Conservation (phyloP, 2,797 vertebrate genomes). For the Lagorchestes hirsutus region DNA sequence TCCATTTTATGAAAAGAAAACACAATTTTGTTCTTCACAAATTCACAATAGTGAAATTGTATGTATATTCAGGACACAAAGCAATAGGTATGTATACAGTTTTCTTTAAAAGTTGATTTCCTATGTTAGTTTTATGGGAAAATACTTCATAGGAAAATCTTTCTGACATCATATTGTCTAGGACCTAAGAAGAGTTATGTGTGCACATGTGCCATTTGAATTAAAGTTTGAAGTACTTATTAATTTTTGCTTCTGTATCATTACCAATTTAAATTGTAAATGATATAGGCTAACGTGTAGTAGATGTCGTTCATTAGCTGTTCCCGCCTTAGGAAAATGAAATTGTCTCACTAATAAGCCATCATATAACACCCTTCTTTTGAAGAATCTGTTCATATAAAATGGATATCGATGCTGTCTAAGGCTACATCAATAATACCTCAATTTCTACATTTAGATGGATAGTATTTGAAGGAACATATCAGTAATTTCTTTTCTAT, state of each 20-base stretch:
- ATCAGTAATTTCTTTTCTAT: background rate
- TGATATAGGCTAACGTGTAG: background rate
- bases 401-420: background rate
- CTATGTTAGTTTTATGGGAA: constrained; percentile 18
- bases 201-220: background rate
- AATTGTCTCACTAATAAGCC: background rate
- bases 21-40: constrained; percentile 33
- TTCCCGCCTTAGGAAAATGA: constrained; percentile 4
- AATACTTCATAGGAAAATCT: constrained; percentile 11
- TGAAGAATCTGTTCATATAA: constrained; percentile 17
- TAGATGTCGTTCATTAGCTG: constrained; percentile 10
- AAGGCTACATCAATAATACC: background rate
- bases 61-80: constrained; percentile 16
- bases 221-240: background rate
- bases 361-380: background rate
- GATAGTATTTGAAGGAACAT: background rate
- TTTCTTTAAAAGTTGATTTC: constrained; percentile 24
- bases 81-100: background rate
- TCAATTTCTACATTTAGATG: background rate
- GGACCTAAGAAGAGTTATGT: constrained; percentile 32
- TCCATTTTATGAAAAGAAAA: constrained; percentile 37
- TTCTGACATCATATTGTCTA: constrained; percentile 18
- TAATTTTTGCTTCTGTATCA: constrained; percentile 19
- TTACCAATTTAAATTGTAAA: background rate
- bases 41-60: constrained; percentile 35